phyloP scores from a whole-genome alignment of 2,113 vertebrate genomes.

The Chauna torquata region DNA sequence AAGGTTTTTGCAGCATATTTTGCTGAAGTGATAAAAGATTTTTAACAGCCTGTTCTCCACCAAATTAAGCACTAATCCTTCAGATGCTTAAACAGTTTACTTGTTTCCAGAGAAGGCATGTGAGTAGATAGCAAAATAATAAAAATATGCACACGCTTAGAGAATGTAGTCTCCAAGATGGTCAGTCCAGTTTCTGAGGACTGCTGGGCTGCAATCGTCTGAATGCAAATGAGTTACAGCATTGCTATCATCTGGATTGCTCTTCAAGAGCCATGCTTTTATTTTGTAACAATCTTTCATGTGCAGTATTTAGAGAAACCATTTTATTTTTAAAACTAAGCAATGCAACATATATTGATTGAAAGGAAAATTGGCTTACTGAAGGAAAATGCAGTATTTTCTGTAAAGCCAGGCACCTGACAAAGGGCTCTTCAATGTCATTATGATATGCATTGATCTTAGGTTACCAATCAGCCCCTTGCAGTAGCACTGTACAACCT shows the following conservation, averaged over 20 bases:
- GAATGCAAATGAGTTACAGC: not conserved
- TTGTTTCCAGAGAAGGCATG: not conserved
- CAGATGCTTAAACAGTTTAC: not conserved
- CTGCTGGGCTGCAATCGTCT: not conserved
- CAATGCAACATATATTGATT: not conserved
- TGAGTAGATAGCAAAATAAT: not conserved
- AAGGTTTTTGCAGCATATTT: not conserved
- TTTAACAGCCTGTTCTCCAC: slow-evolving; percentile 14
- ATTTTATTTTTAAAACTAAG: not conserved
- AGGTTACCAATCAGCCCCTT: not conserved
- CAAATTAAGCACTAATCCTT: not conserved
- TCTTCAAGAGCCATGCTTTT: not conserved
- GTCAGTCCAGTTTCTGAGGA: not conserved
- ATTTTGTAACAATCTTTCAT: not conserved
- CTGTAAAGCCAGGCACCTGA: not conserved
- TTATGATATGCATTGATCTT: not conserved
- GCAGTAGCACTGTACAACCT: not conserved
- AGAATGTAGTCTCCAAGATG: not conserved
- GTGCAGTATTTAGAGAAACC: not conserved
- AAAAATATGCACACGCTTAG: not conserved
- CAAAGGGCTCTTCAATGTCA: not conserved
- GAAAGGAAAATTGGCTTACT: not conserved
- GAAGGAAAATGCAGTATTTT: not conserved
- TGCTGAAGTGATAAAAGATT: slow-evolving; percentile 2
- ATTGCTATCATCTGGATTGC: not conserved